Evolutionary conservation across 2,113 vertebrate species (phyloP), one percentile per base, ranked within the genome.

Genomic region (Triplophysa dalaica): DNA sequence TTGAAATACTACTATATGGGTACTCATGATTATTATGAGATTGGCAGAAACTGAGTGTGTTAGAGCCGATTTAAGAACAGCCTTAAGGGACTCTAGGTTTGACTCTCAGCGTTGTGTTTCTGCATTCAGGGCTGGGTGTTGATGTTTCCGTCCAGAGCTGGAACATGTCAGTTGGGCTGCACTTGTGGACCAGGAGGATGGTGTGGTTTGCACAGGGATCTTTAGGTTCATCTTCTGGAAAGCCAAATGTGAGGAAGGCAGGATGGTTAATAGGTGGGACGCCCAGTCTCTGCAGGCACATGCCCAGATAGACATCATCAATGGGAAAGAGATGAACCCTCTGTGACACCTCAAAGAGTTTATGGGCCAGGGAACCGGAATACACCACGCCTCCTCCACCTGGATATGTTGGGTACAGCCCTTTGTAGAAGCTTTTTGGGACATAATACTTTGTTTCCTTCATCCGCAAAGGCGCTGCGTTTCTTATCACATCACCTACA

Each of bases 261-360:
- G 87, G 84, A 72, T 93, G 86, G 75, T 89, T 75, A 3, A 43
- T 16, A 0, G 91, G 91, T 0, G 26, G 5, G 10, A 87, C 52
- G 0, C 90, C 87, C 0, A 94, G 86, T 13, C 86, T 86, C 8
- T 56, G 1, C 82, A 94, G 87, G 70, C 93, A 94, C 92, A 94
- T 94, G 12, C 93, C 93, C 9, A 93, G 82, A 3, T 88, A 94
- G 16, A 94, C 90, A 0, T 94, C 93, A 1, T 94, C 92, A 8
- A 94, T 94, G 61, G 93, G 93, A 76, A 87, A 94, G 29, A 93
- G 86, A 79, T 90, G 82, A 48, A 94, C 85, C 17, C 82, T 87
- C 58, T 82, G 80, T 1, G 91, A 90, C 1, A 90, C 70, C 12
- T 64, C 0, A 3, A 84, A 54, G 3, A 94, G 90, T 16, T 81